These are phyloP conservation scores for Odontamblyopus rebecca DNA, from an alignment of 2,797 vertebrate species.

Conservation along the genomic window DNA sequence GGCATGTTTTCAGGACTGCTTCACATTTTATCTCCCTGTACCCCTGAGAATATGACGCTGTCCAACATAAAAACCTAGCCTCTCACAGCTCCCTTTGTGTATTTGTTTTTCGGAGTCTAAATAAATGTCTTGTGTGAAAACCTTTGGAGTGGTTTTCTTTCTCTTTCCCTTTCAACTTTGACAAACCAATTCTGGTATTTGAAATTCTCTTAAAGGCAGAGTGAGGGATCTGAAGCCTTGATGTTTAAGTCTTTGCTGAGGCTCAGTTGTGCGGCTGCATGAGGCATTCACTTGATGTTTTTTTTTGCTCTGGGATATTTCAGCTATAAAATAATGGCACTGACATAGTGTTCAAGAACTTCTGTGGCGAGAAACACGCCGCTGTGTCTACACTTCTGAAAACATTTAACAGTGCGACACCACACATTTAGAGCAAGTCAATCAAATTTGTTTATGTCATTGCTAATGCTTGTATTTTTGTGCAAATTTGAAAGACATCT, in stretches of 20 bases:
- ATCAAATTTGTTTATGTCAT: not conserved
- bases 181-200: constrained; percentile 63
- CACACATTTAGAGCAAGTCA: not conserved
- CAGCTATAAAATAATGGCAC: constrained; percentile 43
- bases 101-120: constrained; percentile 46
- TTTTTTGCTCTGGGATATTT: constrained; percentile 57
- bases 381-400: constrained; percentile 34
- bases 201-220: constrained; percentile 59
- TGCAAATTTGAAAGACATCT: not conserved
- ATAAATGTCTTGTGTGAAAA: constrained; percentile 38
- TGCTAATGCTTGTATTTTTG: not conserved
- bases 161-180: constrained; percentile 44
- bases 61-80: constrained; percentile 57
- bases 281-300: constrained; percentile 49
- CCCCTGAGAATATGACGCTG: constrained; percentile 48
- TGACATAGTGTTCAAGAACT: constrained; percentile 39
- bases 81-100: constrained; percentile 46
- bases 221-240: constrained; percentile 55
- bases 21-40: constrained; percentile 29
- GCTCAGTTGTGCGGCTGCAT: constrained; percentile 39
- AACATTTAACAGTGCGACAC: not conserved
- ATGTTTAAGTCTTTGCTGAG: constrained; percentile 55
- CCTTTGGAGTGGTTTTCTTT: constrained; percentile 44
- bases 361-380: constrained; percentile 37
- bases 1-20: constrained; percentile 43